A percentile compares a stretch with the other conserved stretches of the same genome.
Evolutionary conservation across 2,797 vertebrate species (phyloP).

Genomic region (Microchirus variegatus): DNA sequence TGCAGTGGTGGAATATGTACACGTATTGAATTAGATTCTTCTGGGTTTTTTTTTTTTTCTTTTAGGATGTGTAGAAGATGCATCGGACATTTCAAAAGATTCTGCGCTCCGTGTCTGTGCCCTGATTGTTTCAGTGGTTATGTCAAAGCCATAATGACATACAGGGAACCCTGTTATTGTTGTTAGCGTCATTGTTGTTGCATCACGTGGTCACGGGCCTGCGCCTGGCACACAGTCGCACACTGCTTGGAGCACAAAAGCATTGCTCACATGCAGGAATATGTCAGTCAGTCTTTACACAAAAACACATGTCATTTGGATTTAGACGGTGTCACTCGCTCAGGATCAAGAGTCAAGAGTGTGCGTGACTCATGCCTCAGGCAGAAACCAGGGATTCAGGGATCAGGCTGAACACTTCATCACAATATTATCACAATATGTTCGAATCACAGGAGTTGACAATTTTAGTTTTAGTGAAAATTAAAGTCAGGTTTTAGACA

Average conservation of each 20-base stretch:
- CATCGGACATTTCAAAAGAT: slow-evolving; percentile 26
- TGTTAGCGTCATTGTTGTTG: slow-evolving; percentile 69
- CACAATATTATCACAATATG: no score
- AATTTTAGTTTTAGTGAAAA: no score
- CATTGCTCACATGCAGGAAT: slow-evolving; percentile 65
- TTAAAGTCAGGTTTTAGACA: no score
- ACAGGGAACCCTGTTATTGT: slow-evolving; percentile 70
- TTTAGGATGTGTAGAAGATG: slow-evolving; percentile 9
- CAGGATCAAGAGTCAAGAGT: slow-evolving; percentile 43
- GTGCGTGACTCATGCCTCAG: slow-evolving; percentile 56
- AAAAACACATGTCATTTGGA: slow-evolving; percentile 53
- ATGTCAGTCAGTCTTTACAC: slow-evolving; percentile 60
- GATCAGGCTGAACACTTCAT: no score
- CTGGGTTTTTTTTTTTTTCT: background rate
- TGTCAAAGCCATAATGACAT: slow-evolving; percentile 54
- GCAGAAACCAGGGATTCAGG: background rate
- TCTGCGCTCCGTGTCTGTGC: slow-evolving; percentile 17
- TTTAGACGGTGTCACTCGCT: slow-evolving; percentile 50
- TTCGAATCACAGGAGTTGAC: no score
- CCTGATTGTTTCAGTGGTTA: slow-evolving; percentile 44
- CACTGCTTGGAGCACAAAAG: slow-evolving; percentile 68
- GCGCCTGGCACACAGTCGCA: slow-evolving; percentile 64
- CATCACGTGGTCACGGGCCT: slow-evolving; percentile 55
- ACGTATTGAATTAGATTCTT: background rate
- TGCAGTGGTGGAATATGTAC: no score